Conservation (phyloP, 2,888 invertebrate genomes). For the Polyploca ridens region DNA sequence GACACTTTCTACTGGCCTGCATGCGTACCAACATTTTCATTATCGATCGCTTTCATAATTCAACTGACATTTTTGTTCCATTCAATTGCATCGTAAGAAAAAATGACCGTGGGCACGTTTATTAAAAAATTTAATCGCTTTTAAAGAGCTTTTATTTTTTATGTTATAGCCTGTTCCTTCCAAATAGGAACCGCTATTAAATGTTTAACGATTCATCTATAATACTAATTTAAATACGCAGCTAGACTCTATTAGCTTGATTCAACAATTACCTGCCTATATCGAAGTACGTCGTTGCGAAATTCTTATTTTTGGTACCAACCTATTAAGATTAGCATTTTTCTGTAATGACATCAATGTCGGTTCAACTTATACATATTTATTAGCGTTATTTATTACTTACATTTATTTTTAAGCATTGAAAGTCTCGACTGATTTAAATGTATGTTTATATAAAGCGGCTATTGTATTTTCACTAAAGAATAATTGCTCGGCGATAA, state of each 20-base stretch:
- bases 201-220: background rate
- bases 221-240: background rate
- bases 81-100: slow-evolving; percentile 64
- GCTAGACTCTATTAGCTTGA: background rate
- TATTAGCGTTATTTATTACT: slow-evolving; percentile 73
- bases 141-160: slow-evolving; percentile 37
- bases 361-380: slow-evolving; percentile 67
- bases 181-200: background rate
- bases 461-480: slow-evolving; percentile 67
- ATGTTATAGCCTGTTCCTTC: too few species aligned
- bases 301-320: slow-evolving; percentile 54
- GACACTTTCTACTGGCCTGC: slow-evolving; percentile 80
- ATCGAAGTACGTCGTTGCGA: slow-evolving; percentile 40
- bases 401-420: slow-evolving; percentile 67
- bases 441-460: slow-evolving; percentile 62
- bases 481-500: slow-evolving; percentile 55
- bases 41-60: slow-evolving; percentile 82
- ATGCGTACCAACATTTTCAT: slow-evolving; percentile 76
- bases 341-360: slow-evolving; percentile 69
- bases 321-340: slow-evolving; percentile 65
- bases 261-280: background rate
- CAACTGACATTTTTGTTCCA: slow-evolving; percentile 81
- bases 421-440: slow-evolving; percentile 66
- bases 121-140: slow-evolving; percentile 50
- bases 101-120: slow-evolving; percentile 48